A percentile compares a stretch with the other conserved stretches of the same genome.
Conservation (phyloP, 1,140 invertebrate species). For the Amphibalanus amphitrite region DNA sequence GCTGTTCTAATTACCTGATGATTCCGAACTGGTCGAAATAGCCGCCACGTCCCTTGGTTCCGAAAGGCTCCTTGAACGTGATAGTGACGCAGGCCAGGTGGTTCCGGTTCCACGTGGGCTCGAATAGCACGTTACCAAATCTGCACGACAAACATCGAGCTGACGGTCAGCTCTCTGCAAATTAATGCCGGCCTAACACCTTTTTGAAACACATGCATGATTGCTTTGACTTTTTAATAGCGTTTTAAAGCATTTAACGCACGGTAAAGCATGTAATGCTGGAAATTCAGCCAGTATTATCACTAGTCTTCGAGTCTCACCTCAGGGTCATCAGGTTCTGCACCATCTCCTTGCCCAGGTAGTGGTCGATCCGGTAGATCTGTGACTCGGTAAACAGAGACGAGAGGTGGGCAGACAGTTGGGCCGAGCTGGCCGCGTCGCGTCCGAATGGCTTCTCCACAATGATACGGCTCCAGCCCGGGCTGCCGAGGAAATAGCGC, state of each 20-base stretch:
- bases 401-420: constrained; percentile 70
- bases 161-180: too few relatives aligned
- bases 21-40: constrained; percentile 99
- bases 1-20: constrained; percentile 57
- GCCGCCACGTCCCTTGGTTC: constrained; percentile 91
- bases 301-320: too few relatives aligned
- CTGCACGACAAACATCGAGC: constrained; percentile 32
- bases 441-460: constrained; percentile 98
- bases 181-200: too few relatives aligned
- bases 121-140: constrained; percentile 77
- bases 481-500: too few relatives aligned
- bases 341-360: constrained; percentile 99
- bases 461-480: constrained; percentile 85
- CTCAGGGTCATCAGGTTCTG: constrained; percentile 92
- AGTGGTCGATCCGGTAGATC: constrained; percentile 96
- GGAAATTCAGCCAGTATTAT: too few relatives aligned
- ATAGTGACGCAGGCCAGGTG: constrained; percentile 89
- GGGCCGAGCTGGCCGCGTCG: constrained; percentile 66
- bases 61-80: constrained; percentile 97
- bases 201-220: too few relatives aligned
- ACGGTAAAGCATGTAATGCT: too few relatives aligned
- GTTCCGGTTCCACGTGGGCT: constrained; percentile 82
- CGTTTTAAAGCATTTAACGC: too few relatives aligned
- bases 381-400: constrained; percentile 85
- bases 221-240: too few relatives aligned